Percentiles rank a stretch among this genome's conserved stretches.
Evolutionary conservation across 1,140 invertebrate species (phyloP).

Genomic region (Ooceraea biroi): DNA sequence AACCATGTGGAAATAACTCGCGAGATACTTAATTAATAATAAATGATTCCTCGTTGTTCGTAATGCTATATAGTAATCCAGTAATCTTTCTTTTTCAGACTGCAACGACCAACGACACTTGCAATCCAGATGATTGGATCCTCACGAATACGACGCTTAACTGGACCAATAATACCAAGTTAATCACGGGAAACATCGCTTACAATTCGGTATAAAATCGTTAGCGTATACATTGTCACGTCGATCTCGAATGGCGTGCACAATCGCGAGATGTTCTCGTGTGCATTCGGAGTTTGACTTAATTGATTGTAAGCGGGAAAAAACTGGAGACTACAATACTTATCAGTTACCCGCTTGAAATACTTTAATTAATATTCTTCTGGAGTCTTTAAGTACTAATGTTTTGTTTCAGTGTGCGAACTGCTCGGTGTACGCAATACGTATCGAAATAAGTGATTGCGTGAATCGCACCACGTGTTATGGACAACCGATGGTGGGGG

Average conservation of each 20-base stretch:
- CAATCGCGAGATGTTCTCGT: neutral
- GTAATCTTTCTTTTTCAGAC: neutral
- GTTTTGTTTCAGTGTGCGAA: neutral
- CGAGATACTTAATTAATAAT: neutral
- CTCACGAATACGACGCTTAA: neutral
- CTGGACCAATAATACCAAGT: neutral
- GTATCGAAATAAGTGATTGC: neutral
- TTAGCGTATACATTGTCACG: neutral
- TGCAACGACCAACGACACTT: neutral
- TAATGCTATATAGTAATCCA: constrained; percentile 8
- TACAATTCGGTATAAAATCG: neutral
- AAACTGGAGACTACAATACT: neutral
- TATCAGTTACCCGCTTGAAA: neutral
- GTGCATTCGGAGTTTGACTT: neutral
- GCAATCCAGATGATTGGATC: neutral
- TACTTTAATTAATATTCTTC: constrained; percentile 11
- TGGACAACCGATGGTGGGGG: neutral
- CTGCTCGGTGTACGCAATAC: neutral
- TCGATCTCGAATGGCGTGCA: neutral
- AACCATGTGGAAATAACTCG: neutral
- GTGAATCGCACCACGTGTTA: neutral
- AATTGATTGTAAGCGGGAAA: neutral
- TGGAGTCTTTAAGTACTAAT: too few relatives aligned
- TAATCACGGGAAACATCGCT: neutral
- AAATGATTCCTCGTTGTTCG: neutral